These are phyloP conservation scores for Lacerta viridis DNA, from an alignment of 2,797 vertebrate genomes.

Conservation along the genomic window DNA sequence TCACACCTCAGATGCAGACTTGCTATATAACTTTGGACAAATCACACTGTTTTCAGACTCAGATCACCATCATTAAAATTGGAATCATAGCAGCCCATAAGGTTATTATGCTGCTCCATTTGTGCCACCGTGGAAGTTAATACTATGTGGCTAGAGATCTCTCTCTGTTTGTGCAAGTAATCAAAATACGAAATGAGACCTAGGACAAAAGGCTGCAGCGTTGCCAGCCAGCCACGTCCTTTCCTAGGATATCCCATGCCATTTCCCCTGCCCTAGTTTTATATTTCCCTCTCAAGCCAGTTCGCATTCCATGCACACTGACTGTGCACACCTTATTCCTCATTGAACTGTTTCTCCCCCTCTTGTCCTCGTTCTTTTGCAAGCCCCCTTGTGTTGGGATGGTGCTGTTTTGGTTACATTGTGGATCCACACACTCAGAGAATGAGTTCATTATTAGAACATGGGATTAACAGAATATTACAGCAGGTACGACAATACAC, in stretches of 20 bases:
- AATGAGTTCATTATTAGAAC: not conserved
- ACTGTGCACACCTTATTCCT: not conserved
- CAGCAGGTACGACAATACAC: slow-evolving; percentile 61
- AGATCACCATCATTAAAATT: not conserved
- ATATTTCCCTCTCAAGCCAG: not conserved
- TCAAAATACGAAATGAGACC: slow-evolving; percentile 32
- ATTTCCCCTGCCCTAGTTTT: too few relatives aligned
- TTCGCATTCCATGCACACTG: not conserved
- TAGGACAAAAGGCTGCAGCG: not conserved
- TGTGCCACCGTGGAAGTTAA: slow-evolving; percentile 50
- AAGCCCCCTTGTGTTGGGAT: not conserved
- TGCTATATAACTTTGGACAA: not conserved
- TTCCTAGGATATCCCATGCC: not conserved
- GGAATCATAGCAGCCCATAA: slow-evolving; percentile 4
- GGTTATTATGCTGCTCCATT: slow-evolving; percentile 44
- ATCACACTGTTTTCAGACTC: not conserved
- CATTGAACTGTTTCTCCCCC: not conserved
- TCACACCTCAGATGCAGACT: not conserved
- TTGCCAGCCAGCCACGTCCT: not conserved
- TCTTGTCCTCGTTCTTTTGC: not conserved
- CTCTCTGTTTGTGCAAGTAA: slow-evolving; percentile 51
- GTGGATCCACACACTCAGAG: not conserved
- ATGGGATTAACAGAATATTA: slow-evolving; percentile 31
- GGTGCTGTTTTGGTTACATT: not conserved
- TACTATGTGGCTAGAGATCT: slow-evolving; percentile 51